These are phyloP conservation scores for Psilopsiagon aurifrons DNA, from an alignment of 2,113 vertebrate genomes.

Conservation along the genomic window DNA sequence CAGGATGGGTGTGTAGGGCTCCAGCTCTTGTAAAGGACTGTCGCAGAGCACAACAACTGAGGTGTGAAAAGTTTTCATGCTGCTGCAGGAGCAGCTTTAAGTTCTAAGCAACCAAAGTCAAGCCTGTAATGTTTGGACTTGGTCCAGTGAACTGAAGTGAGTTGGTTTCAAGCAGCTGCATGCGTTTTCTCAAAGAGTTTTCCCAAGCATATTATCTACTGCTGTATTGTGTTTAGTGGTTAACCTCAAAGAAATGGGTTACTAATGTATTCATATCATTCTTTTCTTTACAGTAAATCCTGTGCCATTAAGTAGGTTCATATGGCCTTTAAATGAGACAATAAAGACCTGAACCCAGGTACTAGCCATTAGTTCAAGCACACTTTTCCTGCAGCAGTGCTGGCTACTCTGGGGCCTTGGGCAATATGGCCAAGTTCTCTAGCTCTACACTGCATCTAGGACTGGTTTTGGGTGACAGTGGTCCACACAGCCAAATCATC, in stretches of 20 bases:
- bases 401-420: neutral
- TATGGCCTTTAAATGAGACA: constrained; percentile 40
- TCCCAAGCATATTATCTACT: constrained; percentile 50
- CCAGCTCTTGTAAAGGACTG: neutral
- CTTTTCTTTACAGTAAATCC: constrained; percentile 14
- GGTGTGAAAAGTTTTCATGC: neutral
- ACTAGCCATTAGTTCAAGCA: neutral
- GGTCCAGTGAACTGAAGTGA: constrained; percentile 31
- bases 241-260: constrained; percentile 49
- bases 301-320: constrained; percentile 37
- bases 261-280: constrained; percentile 33
- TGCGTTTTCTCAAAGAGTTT: constrained; percentile 52
- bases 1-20: neutral
- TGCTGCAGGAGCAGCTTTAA: neutral
- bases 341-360: constrained; percentile 6
- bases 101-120: neutral
- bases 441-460: neutral
- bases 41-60: neutral
- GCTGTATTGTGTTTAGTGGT: constrained; percentile 56
- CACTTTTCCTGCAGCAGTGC: neutral
- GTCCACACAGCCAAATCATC: neutral
- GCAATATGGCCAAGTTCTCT: neutral
- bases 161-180: constrained; percentile 44
- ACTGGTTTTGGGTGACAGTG: neutral
- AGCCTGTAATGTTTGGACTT: neutral